Base-by-base conservation (phyloP, 1,140 invertebrate genomes). In the Macrobrachium nipponense region DNA sequence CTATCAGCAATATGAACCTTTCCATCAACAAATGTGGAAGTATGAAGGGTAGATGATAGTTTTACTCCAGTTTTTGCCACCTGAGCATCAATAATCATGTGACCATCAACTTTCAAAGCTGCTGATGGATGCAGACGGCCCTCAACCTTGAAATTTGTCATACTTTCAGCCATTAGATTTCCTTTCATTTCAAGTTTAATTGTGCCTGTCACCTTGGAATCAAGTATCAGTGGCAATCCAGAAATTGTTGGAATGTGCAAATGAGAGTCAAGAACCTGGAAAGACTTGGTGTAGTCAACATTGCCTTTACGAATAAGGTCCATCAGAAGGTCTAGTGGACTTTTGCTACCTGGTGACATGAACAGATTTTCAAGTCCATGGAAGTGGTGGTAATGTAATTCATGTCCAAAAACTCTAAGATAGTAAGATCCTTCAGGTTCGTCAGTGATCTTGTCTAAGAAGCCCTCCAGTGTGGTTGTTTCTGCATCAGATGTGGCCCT, bases 251-350 rank as follows among this genome's bases (percentile, higher is more conserved):
- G 96, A 90, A 97, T 95, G 5, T 94, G 91, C 0, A 96, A 90
- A 89, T 96, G 94, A 8, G 93, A 92, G 86, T 98, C 96, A 23
- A 97, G 89, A 90, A 97, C 96, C 5, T 96, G 92, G 15, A 95
- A 89, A 88, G 89, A 91, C 83, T 91, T 90, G 12, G 90, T 91
- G 73, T 90, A 89, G 51, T 91, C 90, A 27, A 91, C 88, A 66
- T 90, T 86, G 23, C 85, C 87, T 20, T 58, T 27, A 44, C 68
- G 75, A 12, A 64, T 70, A 43, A 88, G 79, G 18, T 86, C 68
- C 78, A 80, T 83, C 61, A 88, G 59, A 36, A 88, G 20, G 18
- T 86, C 83, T 18, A 88, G 15, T 51, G 87, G 87, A 60, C 76
- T 86, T 10, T 75, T 72, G 12, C 20, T n/a, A 36, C 62, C 60